These are phyloP conservation scores for Lanistes nyassanus DNA, from an alignment of 1,140 invertebrate genomes.

Conservation along the genomic window DNA sequence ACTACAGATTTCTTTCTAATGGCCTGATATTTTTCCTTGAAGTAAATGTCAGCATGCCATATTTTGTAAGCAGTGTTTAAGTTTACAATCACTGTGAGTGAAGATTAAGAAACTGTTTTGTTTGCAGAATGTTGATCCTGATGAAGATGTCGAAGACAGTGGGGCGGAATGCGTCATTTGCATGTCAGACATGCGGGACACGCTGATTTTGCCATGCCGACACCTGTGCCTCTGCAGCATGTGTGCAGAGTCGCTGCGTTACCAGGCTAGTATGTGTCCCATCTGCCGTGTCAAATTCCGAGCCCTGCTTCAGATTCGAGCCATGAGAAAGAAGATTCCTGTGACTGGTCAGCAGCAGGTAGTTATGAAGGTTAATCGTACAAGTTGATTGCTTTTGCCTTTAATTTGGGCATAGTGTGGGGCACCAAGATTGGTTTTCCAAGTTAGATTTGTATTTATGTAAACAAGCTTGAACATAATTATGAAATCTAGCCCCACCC, in stretches of 20 bases:
- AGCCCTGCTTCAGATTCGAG: constrained; percentile 94
- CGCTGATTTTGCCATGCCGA: constrained; percentile 95
- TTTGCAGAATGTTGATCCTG: constrained; percentile 42
- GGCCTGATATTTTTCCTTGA: background rate
- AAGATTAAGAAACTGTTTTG: background rate
- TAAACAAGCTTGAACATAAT: no score
- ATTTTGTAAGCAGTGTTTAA: background rate
- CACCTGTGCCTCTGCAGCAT: constrained; percentile 97
- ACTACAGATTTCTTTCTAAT: background rate
- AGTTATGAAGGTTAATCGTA: background rate
- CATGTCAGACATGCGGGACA: constrained; percentile 97
- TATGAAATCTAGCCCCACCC: no score
- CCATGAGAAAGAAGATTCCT: constrained; percentile 81
- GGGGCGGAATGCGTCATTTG: constrained; percentile 99
- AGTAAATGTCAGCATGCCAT: no score
- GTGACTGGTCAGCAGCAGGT: constrained; percentile 35
- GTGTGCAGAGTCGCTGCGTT: constrained; percentile 95
- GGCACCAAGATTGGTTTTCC: no score
- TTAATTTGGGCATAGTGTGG: no score
- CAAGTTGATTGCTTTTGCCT: background rate
- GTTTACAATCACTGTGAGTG: background rate
- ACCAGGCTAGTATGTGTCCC: constrained; percentile 98
- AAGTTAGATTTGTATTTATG: no score
- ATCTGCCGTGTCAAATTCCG: constrained; percentile 98
- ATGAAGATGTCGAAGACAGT: constrained; percentile 93